Percentiles rank a stretch among this genome's conserved stretches.
Evolutionary conservation across 2,797 vertebrate species (phyloP).

Genomic region (Etheostoma nigrum): DNA sequence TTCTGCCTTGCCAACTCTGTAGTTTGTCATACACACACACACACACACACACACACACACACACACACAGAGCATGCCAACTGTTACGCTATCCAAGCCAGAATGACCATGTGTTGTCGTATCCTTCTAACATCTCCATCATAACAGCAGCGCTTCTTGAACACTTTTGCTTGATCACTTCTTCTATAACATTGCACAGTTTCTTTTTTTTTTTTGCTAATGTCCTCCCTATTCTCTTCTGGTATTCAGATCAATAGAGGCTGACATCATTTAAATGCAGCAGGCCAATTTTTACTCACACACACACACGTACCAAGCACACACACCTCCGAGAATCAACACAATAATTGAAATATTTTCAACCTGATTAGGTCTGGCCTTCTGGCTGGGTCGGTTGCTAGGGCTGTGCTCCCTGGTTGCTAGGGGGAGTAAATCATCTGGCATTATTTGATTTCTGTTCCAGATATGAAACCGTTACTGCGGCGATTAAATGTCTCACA

Average conservation of each 20-base stretch:
- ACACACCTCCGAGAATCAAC: constrained; percentile 92
- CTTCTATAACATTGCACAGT: constrained; percentile 36
- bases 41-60: constrained; percentile 29
- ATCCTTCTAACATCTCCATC: constrained; percentile 76
- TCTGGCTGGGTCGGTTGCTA: constrained; percentile 99
- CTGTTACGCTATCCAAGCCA: constrained; percentile 72
- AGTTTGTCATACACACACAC: constrained; percentile 17
- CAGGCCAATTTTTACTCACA: constrained; percentile 22
- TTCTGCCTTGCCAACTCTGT: constrained; percentile 47
- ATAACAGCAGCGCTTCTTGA: constrained; percentile 50
- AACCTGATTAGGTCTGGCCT: constrained; percentile 99
- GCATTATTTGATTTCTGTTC: constrained; percentile 99
- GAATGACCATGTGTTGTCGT: constrained; percentile 80
- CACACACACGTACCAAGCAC: constrained; percentile 3
- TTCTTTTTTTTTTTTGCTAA: constrained; percentile 11
- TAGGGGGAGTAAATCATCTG: constrained; percentile 99
- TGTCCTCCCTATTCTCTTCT: constrained; percentile 11
- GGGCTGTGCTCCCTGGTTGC: constrained; percentile 98
- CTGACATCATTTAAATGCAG: constrained; percentile 56
- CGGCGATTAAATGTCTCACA: constrained; percentile 99
- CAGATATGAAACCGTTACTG: constrained; percentile 99
- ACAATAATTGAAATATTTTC: constrained; percentile 99
- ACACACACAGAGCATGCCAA: constrained; percentile 67
- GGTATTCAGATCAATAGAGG: constrained; percentile 46
- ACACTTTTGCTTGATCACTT: constrained; percentile 60